These are phyloP conservation scores for Uloborus plumipes DNA, from an alignment of 2,888 invertebrate genomes.

Conservation along the genomic window DNA sequence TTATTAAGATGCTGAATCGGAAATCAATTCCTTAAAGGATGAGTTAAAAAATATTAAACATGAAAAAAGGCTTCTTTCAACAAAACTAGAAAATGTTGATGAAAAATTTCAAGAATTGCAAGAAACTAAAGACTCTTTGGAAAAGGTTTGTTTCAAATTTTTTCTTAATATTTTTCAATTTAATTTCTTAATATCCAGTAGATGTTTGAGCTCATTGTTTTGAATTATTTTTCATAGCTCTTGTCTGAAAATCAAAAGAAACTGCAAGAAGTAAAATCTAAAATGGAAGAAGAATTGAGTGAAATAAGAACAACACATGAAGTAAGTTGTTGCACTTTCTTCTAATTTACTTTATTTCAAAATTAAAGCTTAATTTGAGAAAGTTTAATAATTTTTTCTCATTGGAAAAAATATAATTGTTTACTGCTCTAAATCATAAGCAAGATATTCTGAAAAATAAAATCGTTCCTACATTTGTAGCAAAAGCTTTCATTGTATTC, in stretches of 20 bases:
- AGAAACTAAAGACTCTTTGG: slow-evolving; percentile 14
- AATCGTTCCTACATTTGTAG: no score
- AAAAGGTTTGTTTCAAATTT: slow-evolving; percentile 20
- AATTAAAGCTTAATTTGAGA: no score
- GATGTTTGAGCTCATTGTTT: background rate
- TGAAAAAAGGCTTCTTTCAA: slow-evolving; percentile 3
- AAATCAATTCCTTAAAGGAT: slow-evolving; percentile 6
- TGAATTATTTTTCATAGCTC: slow-evolving; percentile 1
- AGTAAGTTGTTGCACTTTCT: slow-evolving; percentile 3
- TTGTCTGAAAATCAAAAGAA: slow-evolving; percentile 24
- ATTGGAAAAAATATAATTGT: no score
- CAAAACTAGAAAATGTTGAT: slow-evolving; percentile 30
- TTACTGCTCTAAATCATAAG: no score
- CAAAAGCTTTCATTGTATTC: no score
- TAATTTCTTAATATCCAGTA: background rate
- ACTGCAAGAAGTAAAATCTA: slow-evolving; percentile 10
- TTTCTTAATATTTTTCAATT: background rate
- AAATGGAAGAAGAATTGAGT: slow-evolving; percentile 4
- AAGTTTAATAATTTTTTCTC: no score
- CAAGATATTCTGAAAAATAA: no score
- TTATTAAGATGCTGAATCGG: slow-evolving; percentile 14
- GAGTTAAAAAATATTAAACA: slow-evolving; percentile 8
- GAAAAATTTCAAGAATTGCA: slow-evolving; percentile 16
- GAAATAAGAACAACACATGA: slow-evolving; percentile 19
- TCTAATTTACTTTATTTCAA: no score